Conservation (phyloP, 2,888 invertebrate species). For the Parascotia fuliginaria region DNA sequence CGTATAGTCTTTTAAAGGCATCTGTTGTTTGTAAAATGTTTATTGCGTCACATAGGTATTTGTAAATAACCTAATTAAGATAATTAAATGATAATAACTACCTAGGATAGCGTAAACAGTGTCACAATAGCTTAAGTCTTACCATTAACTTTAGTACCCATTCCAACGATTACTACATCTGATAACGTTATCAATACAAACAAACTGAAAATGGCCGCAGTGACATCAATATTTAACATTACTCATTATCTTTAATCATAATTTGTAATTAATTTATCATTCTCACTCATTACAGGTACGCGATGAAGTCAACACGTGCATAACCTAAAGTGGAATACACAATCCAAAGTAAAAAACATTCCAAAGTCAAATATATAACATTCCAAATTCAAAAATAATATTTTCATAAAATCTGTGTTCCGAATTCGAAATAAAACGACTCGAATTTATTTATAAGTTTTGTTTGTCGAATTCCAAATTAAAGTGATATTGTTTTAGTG, state of each 20-base stretch:
- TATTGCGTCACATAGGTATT: no score
- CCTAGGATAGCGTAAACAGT: no score
- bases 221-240: constrained; percentile 56
- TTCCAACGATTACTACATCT: constrained; percentile 17
- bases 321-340: constrained; percentile 6
- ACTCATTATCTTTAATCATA: constrained; percentile 32
- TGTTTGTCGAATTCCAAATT: constrained; percentile 6
- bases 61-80: no score
- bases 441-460: not conserved
- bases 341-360: constrained; percentile 13
- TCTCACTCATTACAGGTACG: constrained; percentile 40
- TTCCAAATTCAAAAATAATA: no score
- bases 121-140: not conserved
- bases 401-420: not conserved
- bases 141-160: not conserved
- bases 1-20: no score
- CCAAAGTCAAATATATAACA: constrained; percentile 3
- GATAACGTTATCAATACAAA: constrained; percentile 39
- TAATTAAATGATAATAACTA: no score
- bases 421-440: not conserved
- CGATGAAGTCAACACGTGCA: constrained; percentile 16
- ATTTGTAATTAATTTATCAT: constrained; percentile 29
- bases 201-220: constrained; percentile 23
- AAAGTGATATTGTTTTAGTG: constrained; percentile 3
- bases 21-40: no score